A percentile compares a stretch with the other conserved stretches of the same genome.
Evolutionary conservation across 2,113 vertebrate genomes (phyloP).

Genomic region (Camelus bactrianus): DNA sequence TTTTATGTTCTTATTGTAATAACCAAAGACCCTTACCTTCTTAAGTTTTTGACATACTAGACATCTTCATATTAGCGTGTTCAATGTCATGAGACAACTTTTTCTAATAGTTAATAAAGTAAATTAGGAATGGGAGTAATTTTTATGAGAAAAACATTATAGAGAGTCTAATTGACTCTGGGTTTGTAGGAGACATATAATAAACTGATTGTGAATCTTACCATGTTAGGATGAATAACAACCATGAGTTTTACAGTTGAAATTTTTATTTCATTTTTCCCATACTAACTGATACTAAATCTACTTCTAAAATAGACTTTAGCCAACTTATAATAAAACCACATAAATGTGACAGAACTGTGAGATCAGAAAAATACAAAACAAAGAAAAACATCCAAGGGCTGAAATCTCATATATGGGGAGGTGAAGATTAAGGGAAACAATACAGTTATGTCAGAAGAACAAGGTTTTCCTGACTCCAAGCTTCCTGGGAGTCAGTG

Average conservation of each 20-base stretch:
- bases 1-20: neutral
- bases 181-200: neutral
- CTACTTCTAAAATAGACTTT: neutral
- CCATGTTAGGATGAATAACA: neutral
- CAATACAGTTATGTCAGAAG: neutral
- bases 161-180: neutral
- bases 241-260: neutral
- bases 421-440: neutral
- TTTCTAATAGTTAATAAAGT: neutral
- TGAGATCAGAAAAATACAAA: neutral
- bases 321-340: neutral
- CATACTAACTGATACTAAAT: neutral
- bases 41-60: neutral
- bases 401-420: neutral
- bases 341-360: neutral
- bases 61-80: neutral
- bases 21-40: neutral
- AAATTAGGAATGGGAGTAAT: neutral
- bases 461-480: neutral
- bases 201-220: neutral
- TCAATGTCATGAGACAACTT: neutral
- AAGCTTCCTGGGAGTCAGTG: neutral
- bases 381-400: neutral
- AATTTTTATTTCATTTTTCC: neutral
- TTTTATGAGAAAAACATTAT: neutral